Evolutionary conservation across 2,797 vertebrate species (phyloP).

Genomic region (Sebastes hopkinsi): DNA sequence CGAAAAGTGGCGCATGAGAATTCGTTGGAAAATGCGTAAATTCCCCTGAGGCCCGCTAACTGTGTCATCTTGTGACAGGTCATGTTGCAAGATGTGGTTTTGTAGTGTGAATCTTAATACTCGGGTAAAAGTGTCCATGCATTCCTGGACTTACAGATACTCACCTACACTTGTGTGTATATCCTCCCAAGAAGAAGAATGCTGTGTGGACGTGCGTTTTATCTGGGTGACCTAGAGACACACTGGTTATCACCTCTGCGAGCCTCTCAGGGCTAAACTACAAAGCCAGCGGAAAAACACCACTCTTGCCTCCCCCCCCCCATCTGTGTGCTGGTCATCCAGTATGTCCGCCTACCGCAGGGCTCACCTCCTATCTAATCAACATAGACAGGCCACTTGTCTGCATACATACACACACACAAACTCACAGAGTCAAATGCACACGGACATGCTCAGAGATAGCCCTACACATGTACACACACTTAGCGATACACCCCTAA

Average conservation of each 20-base stretch:
- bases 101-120: slow-evolving; percentile 6
- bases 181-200: slow-evolving; percentile 69
- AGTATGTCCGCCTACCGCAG: slow-evolving; percentile 57
- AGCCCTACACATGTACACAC: slow-evolving; percentile 60
- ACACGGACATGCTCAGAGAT: slow-evolving; percentile 55
- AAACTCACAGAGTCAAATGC: slow-evolving; percentile 33
- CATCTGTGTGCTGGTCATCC: slow-evolving; percentile 66
- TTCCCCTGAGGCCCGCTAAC: background rate
- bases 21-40: background rate
- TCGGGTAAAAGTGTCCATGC: slow-evolving; percentile 19
- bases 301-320: slow-evolving; percentile 39
- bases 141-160: slow-evolving; percentile 45
- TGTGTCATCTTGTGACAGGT: slow-evolving; percentile 2
- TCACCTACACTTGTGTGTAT: slow-evolving; percentile 38
- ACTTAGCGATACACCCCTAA: slow-evolving; percentile 30
- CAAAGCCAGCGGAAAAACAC: slow-evolving; percentile 74
- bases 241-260: slow-evolving; percentile 77
- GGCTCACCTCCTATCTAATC: slow-evolving; percentile 82
- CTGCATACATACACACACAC: slow-evolving; percentile 48
- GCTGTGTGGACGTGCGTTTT: slow-evolving; percentile 65
- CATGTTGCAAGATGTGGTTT: slow-evolving; percentile 20
- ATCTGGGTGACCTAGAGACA: slow-evolving; percentile 79
- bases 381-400: slow-evolving; percentile 71
- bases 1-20: no score
- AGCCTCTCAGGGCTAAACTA: slow-evolving; percentile 71